Conservation (phyloP, 2,113 vertebrate genomes). For the Protomyctophum bolini region DNA sequence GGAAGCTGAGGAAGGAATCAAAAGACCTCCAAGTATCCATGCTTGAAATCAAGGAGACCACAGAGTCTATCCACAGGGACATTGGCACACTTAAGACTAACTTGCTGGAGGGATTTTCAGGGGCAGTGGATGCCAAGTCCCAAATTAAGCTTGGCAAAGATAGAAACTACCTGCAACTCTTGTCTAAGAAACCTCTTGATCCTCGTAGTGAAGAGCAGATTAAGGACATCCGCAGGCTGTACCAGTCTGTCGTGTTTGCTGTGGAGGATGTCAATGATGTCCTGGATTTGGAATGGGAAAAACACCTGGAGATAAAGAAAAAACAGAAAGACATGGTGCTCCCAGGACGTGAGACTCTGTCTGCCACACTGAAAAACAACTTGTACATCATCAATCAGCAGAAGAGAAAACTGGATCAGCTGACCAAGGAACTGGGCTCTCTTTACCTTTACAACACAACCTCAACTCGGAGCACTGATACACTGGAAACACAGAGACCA, state of each 20-base stretch:
- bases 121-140: constrained; percentile 87
- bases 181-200: constrained; percentile 93
- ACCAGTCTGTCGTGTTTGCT: constrained; percentile 92
- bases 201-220: constrained; percentile 92
- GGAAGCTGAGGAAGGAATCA: constrained; percentile 82
- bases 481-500: constrained; percentile 37
- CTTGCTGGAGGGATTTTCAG: constrained; percentile 91
- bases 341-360: constrained; percentile 91
- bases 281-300: constrained; percentile 94
- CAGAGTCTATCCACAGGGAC: constrained; percentile 94
- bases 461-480: constrained; percentile 66
- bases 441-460: constrained; percentile 89
- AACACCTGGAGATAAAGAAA: constrained; percentile 88
- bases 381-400: constrained; percentile 94
- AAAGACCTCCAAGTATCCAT: constrained; percentile 88
- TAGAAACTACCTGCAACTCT: constrained; percentile 85
- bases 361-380: constrained; percentile 91
- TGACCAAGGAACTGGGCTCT: constrained; percentile 85
- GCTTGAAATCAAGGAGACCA: constrained; percentile 93
- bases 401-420: constrained; percentile 85
- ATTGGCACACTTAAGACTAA: constrained; percentile 90
- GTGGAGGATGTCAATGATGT: constrained; percentile 95
- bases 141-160: constrained; percentile 84
- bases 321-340: constrained; percentile 88
- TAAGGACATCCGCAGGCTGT: constrained; percentile 93